Base-by-base conservation (phyloP, 2,797 vertebrate species). In the Glossophaga mutica region DNA sequence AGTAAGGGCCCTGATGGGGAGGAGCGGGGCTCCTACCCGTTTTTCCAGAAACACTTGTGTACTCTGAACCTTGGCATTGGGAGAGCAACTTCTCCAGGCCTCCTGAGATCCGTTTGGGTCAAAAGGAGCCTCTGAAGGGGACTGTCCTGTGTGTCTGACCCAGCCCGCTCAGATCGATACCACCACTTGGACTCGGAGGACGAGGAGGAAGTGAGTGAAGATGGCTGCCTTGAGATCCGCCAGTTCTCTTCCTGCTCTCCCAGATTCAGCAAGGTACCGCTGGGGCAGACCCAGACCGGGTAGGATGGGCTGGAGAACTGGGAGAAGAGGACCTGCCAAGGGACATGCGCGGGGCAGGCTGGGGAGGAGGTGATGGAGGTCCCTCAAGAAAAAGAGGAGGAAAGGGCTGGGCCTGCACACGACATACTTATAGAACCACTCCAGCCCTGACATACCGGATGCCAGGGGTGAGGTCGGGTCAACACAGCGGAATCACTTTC, bases 231-330 rank as follows among this genome's bases (percentile, higher is more conserved):
- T 65, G 99, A 99, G 98, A 99, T 99, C 42, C 98, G 99, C 15
- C 99, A 99, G 98, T 99, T 99, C 97, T 99, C 99, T 18, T 99
- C 99, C 1, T 99, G 99, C 97, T 99, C 99, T 0, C 99, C 99
- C 0, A 98, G 99, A 71, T 99, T 99, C 98, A 99, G 99, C 98
- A 99, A 99, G 99, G 99, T 99, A 96, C 0, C 50, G 62, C 88
- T 21, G 50, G 48, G 42, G 29, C 26, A 87, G 39, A 24, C 85
- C 52, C n/a, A 5, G 42, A 6, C 12, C 9, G 16, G 57, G 34
- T 6, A 29, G 57, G 5, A 9, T 42, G 42, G 73, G 50, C 52
- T 81, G n/a, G 71, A 82, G 86, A 67, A 19, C 5, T 70, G 71
- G 65, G 67, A 68, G 34, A 52, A 46, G 44, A 59, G 73, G 34